Percentiles rank a stretch among this genome's conserved stretches.
Evolutionary conservation across 2,797 vertebrate species (phyloP).

Genomic region (Pseudochromis fuscus): DNA sequence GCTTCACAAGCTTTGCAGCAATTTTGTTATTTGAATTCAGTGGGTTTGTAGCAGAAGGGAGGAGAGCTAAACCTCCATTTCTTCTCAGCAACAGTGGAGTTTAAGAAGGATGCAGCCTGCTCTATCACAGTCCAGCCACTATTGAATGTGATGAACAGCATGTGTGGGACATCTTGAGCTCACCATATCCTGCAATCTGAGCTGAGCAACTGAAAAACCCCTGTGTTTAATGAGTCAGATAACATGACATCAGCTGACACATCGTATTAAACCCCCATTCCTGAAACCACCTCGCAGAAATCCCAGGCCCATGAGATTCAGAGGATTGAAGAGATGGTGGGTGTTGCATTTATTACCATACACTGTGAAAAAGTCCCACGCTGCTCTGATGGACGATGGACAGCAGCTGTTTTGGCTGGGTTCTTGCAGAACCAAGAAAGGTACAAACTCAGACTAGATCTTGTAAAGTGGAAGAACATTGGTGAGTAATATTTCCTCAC

Average conservation of each 20-base stretch:
- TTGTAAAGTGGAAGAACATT: constrained; percentile 7
- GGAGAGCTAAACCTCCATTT: background rate
- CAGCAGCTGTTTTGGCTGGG: background rate
- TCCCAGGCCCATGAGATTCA: constrained; percentile 40
- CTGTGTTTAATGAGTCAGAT: constrained; percentile 60
- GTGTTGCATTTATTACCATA: constrained; percentile 38
- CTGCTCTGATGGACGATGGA: constrained; percentile 15
- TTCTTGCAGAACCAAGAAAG: constrained; percentile 13
- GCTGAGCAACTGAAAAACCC: constrained; percentile 18
- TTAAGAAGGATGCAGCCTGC: constrained; percentile 13
- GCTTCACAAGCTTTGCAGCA: constrained; percentile 5
- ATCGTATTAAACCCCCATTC: constrained; percentile 61
- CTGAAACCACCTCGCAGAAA: constrained; percentile 55
- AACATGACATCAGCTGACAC: constrained; percentile 61
- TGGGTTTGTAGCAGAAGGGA: background rate
- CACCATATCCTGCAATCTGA: constrained; percentile 33
- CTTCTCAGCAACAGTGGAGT: constrained; percentile 21
- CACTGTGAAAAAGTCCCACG: constrained; percentile 27
- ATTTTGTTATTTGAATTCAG: constrained; percentile 2
- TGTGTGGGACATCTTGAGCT: constrained; percentile 37
- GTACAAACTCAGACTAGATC: constrained; percentile 6
- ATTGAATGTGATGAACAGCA: constrained; percentile 41
- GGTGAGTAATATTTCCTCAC: too few species aligned
- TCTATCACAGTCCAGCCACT: constrained; percentile 23
- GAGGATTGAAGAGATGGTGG: constrained; percentile 38